Evolutionary conservation across 2,113 vertebrate genomes (phyloP).

Genomic region (Etheostoma cragini): DNA sequence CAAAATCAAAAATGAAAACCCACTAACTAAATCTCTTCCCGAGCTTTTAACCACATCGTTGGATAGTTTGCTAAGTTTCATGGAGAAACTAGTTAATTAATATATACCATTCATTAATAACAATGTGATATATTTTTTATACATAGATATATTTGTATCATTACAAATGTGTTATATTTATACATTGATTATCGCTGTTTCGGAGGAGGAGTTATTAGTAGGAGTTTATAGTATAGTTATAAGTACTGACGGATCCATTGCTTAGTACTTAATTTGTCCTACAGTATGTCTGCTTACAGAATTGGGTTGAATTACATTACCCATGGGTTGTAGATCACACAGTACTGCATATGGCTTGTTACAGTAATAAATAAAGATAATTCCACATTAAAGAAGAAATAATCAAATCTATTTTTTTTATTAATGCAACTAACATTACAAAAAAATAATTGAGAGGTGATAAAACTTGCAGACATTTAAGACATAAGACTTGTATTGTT

Average conservation of each 20-base stretch:
- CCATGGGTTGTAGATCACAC: background rate
- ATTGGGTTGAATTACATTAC: background rate
- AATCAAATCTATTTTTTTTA: too few relatives aligned
- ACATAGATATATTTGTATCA: background rate
- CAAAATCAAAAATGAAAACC: background rate
- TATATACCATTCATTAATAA: background rate
- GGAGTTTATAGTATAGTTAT: background rate
- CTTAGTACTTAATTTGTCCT: background rate
- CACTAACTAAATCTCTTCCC: background rate
- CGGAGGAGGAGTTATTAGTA: background rate
- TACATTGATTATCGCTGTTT: background rate
- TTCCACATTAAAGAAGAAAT: background rate
- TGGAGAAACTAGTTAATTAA: background rate
- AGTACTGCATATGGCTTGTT: background rate
- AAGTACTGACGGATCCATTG: background rate
- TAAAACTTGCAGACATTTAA: too few relatives aligned
- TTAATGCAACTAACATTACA: too few relatives aligned
- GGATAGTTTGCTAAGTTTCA: background rate
- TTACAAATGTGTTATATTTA: background rate
- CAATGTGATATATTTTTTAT: too few relatives aligned
- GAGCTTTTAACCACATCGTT: background rate
- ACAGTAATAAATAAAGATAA: background rate
- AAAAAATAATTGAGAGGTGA: too few relatives aligned
- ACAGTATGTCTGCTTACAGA: background rate
- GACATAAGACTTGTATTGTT: too few relatives aligned